phyloP scores from a whole-genome alignment of 2,797 vertebrate species.

The Trachurus trachurus region DNA sequence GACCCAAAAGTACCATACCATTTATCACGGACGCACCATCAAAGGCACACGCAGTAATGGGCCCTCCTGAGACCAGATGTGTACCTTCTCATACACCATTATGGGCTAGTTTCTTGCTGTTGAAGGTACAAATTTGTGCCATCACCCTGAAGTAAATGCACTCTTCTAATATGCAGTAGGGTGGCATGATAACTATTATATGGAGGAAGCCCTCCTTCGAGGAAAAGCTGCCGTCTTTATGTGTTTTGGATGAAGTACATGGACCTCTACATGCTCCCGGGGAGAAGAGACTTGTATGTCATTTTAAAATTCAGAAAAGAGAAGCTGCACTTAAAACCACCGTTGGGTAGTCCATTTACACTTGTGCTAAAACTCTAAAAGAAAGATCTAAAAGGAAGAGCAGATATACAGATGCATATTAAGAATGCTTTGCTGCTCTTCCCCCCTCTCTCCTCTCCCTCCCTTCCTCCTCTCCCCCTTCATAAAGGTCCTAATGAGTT shows the following conservation, averaged over 20 bases:
- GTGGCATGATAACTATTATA: not conserved
- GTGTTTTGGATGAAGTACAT: conserved; percentile 12
- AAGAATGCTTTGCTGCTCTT: conserved; percentile 56
- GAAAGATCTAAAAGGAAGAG: conserved; percentile 58
- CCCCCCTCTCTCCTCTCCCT: conserved; percentile 17
- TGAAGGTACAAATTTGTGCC: not conserved
- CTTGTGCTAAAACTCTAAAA: conserved; percentile 55
- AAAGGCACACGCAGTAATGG: conserved; percentile 33
- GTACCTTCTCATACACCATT: conserved; percentile 3
- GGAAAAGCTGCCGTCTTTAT: conserved; percentile 11
- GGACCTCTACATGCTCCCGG: conserved; percentile 21
- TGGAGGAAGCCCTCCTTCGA: not conserved
- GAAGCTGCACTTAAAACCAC: conserved; percentile 64
- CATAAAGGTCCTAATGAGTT: conserved; percentile 84
- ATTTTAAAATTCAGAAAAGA: conserved; percentile 51
- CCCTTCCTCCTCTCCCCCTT: conserved; percentile 47
- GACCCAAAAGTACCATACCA: not conserved
- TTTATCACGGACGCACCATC: conserved; percentile 26
- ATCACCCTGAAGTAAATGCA: not conserved
- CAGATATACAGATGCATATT: conserved; percentile 65
- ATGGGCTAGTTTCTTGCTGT: not conserved
- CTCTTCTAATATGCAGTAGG: not conserved
- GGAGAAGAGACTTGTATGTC: conserved; percentile 28
- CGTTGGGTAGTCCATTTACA: conserved; percentile 59
- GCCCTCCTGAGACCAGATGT: conserved; percentile 21